phyloP scores from a whole-genome alignment of 2,797 vertebrate species.

The Etheostoma nigrum region DNA sequence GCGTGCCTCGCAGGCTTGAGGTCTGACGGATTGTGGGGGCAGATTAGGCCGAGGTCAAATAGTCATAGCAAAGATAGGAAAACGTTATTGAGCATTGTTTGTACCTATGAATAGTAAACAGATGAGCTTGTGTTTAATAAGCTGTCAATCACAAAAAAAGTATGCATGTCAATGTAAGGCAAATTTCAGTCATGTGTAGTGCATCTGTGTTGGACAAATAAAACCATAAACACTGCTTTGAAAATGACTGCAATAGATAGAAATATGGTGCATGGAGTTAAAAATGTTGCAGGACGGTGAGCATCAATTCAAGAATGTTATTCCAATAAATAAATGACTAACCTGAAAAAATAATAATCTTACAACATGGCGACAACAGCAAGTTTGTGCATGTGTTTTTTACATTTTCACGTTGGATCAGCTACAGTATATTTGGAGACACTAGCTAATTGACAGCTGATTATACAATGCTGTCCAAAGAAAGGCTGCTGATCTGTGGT shows the following conservation, averaged over 20 bases:
- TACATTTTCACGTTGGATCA: not conserved
- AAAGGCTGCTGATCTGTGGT: not conserved
- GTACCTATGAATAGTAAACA: constrained; percentile 24
- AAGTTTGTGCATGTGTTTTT: not conserved
- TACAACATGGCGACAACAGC: not conserved
- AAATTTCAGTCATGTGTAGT: constrained; percentile 11
- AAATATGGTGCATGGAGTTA: not conserved
- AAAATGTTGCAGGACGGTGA: not conserved
- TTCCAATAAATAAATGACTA: not conserved
- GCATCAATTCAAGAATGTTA: not conserved
- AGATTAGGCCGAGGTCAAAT: constrained; percentile 48
- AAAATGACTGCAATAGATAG: constrained; percentile 9
- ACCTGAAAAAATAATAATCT: not conserved
- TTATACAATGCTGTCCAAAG: constrained; percentile 4
- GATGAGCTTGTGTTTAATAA: not conserved
- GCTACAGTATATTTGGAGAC: not conserved
- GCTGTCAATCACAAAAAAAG: not conserved
- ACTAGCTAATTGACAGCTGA: not conserved
- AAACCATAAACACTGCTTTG: not conserved
- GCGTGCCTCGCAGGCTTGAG: constrained; percentile 49
- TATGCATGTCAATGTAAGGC: constrained; percentile 22
- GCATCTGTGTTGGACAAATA: constrained; percentile 6
- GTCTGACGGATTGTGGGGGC: constrained; percentile 52
- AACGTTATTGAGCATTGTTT: constrained; percentile 25
- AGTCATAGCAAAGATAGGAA: constrained; percentile 18